Evolutionary conservation across 2,113 vertebrate species (phyloP).

Genomic region (Cyprinodon tularosa): DNA sequence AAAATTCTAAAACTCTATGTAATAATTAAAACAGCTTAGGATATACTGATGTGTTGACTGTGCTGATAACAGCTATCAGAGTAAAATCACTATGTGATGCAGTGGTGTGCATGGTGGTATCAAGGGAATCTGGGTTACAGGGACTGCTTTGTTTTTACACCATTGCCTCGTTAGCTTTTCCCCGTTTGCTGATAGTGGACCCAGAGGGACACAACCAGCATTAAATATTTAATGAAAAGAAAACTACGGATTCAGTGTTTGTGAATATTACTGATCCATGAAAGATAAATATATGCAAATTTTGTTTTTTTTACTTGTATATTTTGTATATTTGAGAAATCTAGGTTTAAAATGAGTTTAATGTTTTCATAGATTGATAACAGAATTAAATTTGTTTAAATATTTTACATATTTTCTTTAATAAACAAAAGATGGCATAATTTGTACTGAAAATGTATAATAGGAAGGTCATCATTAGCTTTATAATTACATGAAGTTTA

Average conservation of each 20-base stretch:
- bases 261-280: slow-evolving; percentile 14
- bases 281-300: slow-evolving; percentile 22
- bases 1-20: background rate
- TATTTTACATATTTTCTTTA: background rate
- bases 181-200: slow-evolving; percentile 39
- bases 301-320: background rate
- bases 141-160: slow-evolving; percentile 44
- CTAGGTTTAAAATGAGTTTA: background rate
- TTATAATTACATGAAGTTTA: too few relatives aligned
- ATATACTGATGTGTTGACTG: slow-evolving; percentile 13
- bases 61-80: slow-evolving; percentile 3
- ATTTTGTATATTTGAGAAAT: slow-evolving; percentile 12
- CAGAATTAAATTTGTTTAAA: slow-evolving; percentile 16
- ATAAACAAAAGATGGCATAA: too few relatives aligned
- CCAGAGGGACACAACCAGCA: slow-evolving; percentile 43
- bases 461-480: too few relatives aligned
- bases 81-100: slow-evolving; percentile 15
- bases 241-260: slow-evolving; percentile 17
- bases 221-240: slow-evolving; percentile 61
- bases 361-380: background rate
- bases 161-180: slow-evolving; percentile 40
- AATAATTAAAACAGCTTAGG: background rate
- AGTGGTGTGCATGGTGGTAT: slow-evolving; percentile 25
- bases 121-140: slow-evolving; percentile 36
- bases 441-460: too few relatives aligned